Evolutionary conservation across 1,140 invertebrate genomes (phyloP), one percentile per base, ranked within the genome.

Genomic region (Hormaphis cornu): DNA sequence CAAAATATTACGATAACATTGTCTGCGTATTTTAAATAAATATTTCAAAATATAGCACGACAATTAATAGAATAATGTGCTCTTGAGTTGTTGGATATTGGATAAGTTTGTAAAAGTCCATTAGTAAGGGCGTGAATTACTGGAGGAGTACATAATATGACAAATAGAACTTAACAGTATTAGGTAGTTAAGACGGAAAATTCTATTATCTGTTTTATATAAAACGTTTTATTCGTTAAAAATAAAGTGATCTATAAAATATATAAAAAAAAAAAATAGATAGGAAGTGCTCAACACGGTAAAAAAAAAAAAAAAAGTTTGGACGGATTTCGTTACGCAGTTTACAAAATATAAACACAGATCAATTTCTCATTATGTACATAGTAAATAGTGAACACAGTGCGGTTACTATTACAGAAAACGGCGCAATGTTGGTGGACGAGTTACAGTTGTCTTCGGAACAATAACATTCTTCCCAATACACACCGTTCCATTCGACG

Each of bases 391-490:
- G 24, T 50, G 61, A 46, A 66, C 44, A 66, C 61, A 66, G 1
- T 33, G 28, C 50, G 12, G 28, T 66, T 48, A 22, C 50, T 48
- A 66, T n/a, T 1, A 66, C 8, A 9, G 61, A 66, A 35, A 20
- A 50, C 16, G 61, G 61, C 16, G 20, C 20, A 48, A 66, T 50
- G 10, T 66, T 71, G 12, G 63, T 69, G 1, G 80, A 76, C 10
- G 75, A 74, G 78, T 95, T 96, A 75, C 93, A 96, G 71, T 86
- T 85, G 76, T 95, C 91, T 71, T 87, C 83, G 0, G 90, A 89
- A 78, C 93, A 96, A 74, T 94, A 95, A 76, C 93, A 96, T 77
- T 95, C 90, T 77, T 96, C 90, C 92, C 92, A 96, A 75, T 93
- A 96, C 0, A 92, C 89, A 4, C 92, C 91, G 75, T 95, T 95